phyloP scores from a whole-genome alignment of 2,113 vertebrate species.

The Cololabis saira region DNA sequence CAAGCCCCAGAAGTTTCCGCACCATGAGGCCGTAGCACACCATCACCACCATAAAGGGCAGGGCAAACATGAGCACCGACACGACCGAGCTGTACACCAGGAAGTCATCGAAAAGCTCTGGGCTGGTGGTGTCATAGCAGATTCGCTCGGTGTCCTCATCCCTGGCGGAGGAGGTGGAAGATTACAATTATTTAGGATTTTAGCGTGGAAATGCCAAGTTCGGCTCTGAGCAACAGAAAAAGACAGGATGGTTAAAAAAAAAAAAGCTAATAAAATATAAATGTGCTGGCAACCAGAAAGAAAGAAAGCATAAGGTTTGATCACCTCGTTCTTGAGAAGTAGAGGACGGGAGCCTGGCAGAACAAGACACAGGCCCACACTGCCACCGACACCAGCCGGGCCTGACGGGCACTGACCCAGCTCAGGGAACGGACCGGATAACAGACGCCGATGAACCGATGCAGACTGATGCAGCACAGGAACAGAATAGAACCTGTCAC shows the following conservation, averaged over 20 bases:
- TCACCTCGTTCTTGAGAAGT: conserved; percentile 87
- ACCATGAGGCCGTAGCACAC: conserved; percentile 92
- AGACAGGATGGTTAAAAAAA: too few relatives aligned
- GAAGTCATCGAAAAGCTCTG: conserved; percentile 88
- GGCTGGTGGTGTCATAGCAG: conserved; percentile 93
- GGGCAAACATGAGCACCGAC: conserved; percentile 88
- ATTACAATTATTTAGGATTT: neutral
- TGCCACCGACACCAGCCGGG: conserved; percentile 78
- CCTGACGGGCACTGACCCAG: conserved; percentile 87
- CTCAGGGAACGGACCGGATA: conserved; percentile 87
- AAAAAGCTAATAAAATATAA: too few relatives aligned
- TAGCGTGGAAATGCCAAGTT: too few relatives aligned
- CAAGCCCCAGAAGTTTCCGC: conserved; percentile 83
- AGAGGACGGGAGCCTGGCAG: conserved; percentile 90
- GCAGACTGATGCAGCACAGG: conserved; percentile 94
- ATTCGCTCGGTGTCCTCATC: conserved; percentile 61
- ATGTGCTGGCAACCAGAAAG: neutral
- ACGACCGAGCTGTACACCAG: conserved; percentile 89
- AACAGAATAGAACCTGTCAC: conserved; percentile 87
- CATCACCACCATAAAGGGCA: conserved; percentile 90
- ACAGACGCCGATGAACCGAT: conserved; percentile 92
- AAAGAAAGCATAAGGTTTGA: neutral
- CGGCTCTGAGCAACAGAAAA: too few relatives aligned
- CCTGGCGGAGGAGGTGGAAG: conserved; percentile 26
- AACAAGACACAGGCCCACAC: conserved; percentile 86